Evolutionary conservation across 2,797 vertebrate species (phyloP).

Genomic region (Heliangelus exortis): DNA sequence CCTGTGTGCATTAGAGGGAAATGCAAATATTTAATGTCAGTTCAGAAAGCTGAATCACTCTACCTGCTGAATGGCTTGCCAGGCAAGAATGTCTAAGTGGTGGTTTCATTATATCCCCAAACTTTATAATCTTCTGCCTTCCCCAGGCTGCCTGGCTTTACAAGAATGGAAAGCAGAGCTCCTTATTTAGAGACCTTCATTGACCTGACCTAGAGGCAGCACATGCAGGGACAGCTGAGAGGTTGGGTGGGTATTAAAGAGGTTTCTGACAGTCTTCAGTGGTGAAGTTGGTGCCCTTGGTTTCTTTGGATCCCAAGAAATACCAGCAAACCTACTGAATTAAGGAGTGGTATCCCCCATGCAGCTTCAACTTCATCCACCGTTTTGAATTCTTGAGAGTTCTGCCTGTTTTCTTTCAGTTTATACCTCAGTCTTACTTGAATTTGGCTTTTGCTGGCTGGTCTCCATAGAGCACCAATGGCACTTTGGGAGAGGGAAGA

Average conservation of each 20-base stretch:
- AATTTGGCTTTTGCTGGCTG: background rate
- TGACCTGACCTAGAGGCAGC: background rate
- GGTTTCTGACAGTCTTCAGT: background rate
- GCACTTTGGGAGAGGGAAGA: background rate
- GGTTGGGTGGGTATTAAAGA: background rate
- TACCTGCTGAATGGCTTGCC: background rate
- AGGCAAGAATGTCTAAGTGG: background rate
- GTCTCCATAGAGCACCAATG: background rate
- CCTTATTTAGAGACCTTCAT: background rate
- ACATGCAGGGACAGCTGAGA: rapidly evolving
- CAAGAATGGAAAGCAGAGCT: background rate
- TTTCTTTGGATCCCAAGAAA: background rate
- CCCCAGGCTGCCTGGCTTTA: background rate
- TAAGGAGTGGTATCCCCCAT: background rate
- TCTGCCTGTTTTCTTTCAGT: background rate
- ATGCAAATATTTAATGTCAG: background rate
- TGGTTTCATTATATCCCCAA: background rate
- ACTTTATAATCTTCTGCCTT: background rate
- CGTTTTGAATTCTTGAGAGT: background rate
- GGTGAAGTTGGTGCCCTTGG: background rate
- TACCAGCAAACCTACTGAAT: background rate
- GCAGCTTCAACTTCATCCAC: background rate
- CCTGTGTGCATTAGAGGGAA: background rate
- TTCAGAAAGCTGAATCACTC: background rate
- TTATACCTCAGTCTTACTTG: background rate